Base-by-base conservation (phyloP, 1,140 invertebrate genomes). In the Macrostomum lignano region DNA sequence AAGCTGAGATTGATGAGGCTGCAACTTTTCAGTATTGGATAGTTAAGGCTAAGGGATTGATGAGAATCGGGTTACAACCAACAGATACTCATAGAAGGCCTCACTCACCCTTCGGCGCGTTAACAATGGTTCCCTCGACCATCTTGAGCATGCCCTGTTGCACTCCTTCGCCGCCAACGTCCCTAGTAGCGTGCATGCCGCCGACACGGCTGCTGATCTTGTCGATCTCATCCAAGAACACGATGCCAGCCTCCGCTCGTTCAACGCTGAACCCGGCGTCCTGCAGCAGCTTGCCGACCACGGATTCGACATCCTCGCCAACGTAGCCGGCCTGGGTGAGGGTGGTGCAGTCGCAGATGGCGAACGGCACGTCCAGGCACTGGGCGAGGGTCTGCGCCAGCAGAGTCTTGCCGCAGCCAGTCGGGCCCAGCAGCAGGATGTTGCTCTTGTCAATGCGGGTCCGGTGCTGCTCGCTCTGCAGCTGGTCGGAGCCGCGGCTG, bases 221-320 rank as follows among this genome's bases (percentile, higher is more conserved):
- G 53, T 98, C 91, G 11, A 98, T 81, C 60, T 96, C 88, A 55
- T 96, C 88, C 35, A 98, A 61, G 54, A 94, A 96, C n/a, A 96
- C 82, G 40, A 96, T 94, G 14, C 82, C 68, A 11, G 7, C 78
- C 50, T 93, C 81, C 36, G 88, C 86, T 44, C 74, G 70, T 35
- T 94, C 84, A 35, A 96, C 78, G 49, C 79, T 75, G 50, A 79
- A 84, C 57, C 86, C 78, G 22, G 88, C 84, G 61, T 94, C 82
- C 62, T 93, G 82, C 11, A 96, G 62, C 13, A 98, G 59, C 53
- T 94, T 94, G n/a, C 76, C 78, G 46, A 98, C 86, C 9, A 96
- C 84, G 48, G 77, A 84, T 60, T 98, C 91, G 44, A 96, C 91
- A 57, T 98, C 91, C 62, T 96, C 88, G n/a, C 91, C 91, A 3